Conservation (phyloP, 1,140 invertebrate genomes). For the Drosophila setifemur region DNA sequence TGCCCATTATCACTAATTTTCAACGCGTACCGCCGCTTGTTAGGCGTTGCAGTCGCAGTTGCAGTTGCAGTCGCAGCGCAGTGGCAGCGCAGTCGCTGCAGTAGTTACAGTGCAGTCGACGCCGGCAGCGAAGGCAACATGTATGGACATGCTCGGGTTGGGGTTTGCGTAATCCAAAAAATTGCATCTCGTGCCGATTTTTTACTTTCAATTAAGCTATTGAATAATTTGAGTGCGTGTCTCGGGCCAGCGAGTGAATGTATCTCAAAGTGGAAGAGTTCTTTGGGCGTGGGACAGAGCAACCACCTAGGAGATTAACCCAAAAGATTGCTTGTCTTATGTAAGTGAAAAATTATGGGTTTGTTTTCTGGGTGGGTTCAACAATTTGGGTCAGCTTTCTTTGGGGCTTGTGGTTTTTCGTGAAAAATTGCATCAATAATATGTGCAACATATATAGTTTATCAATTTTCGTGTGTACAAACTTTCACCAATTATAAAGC, state of each 20-base stretch:
- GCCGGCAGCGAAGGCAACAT: conserved; percentile 25
- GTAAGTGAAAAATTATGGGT: neutral
- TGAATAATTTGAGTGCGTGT: conserved; percentile 76
- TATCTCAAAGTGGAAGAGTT: conserved; percentile 35
- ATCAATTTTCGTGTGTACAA: too few species aligned
- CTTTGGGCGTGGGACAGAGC: conserved; percentile 17
- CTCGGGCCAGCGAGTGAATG: conserved; percentile 58
- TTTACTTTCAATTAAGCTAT: conserved; percentile 78
- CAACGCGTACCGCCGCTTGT: conserved; percentile 62
- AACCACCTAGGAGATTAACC: neutral
- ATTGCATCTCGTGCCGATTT: conserved; percentile 74
- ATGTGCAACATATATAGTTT: too few species aligned
- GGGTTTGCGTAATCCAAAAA: conserved; percentile 73
- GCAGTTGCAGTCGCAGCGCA: conserved; percentile 6
- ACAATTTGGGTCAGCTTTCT: conserved; percentile 5
- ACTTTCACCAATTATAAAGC: too few species aligned
- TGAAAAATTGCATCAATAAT: too few species aligned
- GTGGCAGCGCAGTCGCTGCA: neutral
- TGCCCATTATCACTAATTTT: conserved; percentile 80
- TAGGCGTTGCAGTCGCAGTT: conserved; percentile 47
- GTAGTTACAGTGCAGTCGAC: conserved; percentile 13
- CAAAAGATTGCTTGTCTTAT: conserved; percentile 5
- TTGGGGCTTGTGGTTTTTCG: too few species aligned
- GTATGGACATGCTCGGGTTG: conserved; percentile 52
- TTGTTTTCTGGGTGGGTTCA: too few species aligned